These are phyloP conservation scores for Siniperca undulata DNA, from an alignment of 2,797 vertebrate genomes.

Conservation along the genomic window DNA sequence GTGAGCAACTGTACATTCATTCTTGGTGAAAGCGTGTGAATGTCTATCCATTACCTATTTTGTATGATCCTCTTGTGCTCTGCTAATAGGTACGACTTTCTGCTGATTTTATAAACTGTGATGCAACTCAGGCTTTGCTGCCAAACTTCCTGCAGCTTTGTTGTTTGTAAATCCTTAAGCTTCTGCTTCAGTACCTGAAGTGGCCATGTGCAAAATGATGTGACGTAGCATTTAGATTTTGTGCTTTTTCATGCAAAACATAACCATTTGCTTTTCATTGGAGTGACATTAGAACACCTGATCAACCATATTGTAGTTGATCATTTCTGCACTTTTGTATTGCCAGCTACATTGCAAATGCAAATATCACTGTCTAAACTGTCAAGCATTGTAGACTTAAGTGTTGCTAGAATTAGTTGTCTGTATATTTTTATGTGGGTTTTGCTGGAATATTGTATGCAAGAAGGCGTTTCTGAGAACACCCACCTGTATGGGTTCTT, in stretches of 20 bases:
- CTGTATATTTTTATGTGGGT: conserved; percentile 56
- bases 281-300: conserved; percentile 64
- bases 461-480: conserved; percentile 41
- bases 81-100: conserved; percentile 17
- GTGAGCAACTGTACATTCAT: not conserved
- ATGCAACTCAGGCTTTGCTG: conserved; percentile 64
- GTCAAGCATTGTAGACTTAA: conserved; percentile 51
- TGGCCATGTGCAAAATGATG: conserved; percentile 54
- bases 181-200: conserved; percentile 63
- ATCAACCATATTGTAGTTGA: conserved; percentile 75
- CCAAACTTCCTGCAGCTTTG: conserved; percentile 66
- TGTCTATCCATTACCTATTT: conserved; percentile 26
- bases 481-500: conserved; percentile 55
- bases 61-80: conserved; percentile 65
- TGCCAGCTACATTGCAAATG: conserved; percentile 97
- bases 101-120: conserved; percentile 40
- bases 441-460: conserved; percentile 60
- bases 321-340: conserved; percentile 81
- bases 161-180: conserved; percentile 59
- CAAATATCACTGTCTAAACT: conserved; percentile 77
- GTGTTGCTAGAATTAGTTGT: conserved; percentile 52
- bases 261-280: conserved; percentile 74
- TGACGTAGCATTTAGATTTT: conserved; percentile 66
- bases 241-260: conserved; percentile 71
- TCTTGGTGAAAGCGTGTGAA: conserved; percentile 14